phyloP scores from a whole-genome alignment of 2,888 invertebrate species.

The Ceriagrion tenellum region DNA sequence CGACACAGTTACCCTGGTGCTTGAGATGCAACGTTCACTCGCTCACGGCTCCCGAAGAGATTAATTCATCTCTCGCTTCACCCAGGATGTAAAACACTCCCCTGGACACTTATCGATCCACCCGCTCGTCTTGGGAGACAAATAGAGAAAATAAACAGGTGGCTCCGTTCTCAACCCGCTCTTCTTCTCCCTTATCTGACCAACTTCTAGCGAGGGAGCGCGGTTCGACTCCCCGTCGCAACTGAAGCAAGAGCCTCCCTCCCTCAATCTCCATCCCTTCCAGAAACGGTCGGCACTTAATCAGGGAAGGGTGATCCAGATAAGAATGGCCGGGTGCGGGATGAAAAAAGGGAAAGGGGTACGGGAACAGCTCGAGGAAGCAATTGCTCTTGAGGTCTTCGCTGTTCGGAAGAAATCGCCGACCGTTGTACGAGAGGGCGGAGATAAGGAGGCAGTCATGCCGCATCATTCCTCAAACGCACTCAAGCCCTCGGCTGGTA shows the following conservation, averaged over 20 bases:
- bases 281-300: not conserved
- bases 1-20: not conserved
- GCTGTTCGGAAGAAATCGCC: constrained; percentile 3
- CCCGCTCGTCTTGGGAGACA: not conserved
- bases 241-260: not conserved
- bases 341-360: not conserved
- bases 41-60: not conserved
- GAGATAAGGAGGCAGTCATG: constrained; percentile 18
- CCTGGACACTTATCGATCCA: not conserved
- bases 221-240: not conserved
- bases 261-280: not conserved
- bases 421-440: not conserved
- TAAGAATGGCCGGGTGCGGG: not conserved
- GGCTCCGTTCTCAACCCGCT: not conserved
- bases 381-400: not conserved
- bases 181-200: not conserved
- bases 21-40: constrained; percentile 1
- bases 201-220: not conserved
- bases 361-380: not conserved
- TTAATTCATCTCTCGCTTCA: constrained; percentile 10
- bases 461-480: constrained; percentile 16
- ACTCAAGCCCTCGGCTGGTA: not conserved
- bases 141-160: constrained; percentile 20
- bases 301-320: constrained; percentile 25
- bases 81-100: not conserved